Percentiles rank a stretch among this genome's conserved stretches.
These are phyloP conservation scores for Apomyelois bistriatella DNA, from an alignment of 2,888 invertebrate species.

Conservation along the genomic window DNA sequence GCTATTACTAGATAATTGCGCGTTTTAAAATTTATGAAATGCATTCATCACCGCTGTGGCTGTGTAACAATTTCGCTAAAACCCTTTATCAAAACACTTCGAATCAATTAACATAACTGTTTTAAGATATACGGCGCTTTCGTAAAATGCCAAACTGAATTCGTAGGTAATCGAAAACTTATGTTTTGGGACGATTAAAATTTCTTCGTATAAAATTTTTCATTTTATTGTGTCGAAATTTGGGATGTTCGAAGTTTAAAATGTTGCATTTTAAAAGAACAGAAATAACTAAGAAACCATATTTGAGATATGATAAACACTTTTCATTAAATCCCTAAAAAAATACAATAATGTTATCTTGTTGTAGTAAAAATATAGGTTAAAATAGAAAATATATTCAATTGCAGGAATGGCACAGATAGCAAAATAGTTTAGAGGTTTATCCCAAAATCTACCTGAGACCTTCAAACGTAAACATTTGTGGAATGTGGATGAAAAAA, in stretches of 20 bases:
- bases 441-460: slow-evolving; percentile 47
- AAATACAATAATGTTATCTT: too few species aligned
- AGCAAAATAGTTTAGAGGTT: slow-evolving; percentile 2
- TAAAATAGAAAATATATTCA: too few species aligned
- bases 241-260: too few species aligned
- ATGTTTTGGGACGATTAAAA: neutral
- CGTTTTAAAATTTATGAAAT: slow-evolving; percentile 53
- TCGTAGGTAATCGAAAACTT: slow-evolving; percentile 2
- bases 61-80: slow-evolving; percentile 26
- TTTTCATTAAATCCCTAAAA: too few species aligned
- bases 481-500: slow-evolving; percentile 49
- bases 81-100: slow-evolving; percentile 23
- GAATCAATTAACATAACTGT: slow-evolving; percentile 7
- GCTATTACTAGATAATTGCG: slow-evolving; percentile 56
- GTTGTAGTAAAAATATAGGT: too few species aligned
- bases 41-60: slow-evolving; percentile 46
- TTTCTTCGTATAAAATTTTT: too few species aligned
- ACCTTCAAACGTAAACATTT: slow-evolving; percentile 67
- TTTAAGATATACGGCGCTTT: slow-evolving; percentile 1
- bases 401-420: too few species aligned
- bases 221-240: too few species aligned
- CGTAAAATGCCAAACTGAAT: slow-evolving; percentile 3
- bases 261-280: too few species aligned
- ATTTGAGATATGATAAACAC: too few species aligned
- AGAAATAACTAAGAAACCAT: too few species aligned